Percentiles rank a stretch among this genome's conserved stretches.
Evolutionary conservation across 2,888 invertebrate species (phyloP).

Genomic region (Copidosoma aretas): DNA sequence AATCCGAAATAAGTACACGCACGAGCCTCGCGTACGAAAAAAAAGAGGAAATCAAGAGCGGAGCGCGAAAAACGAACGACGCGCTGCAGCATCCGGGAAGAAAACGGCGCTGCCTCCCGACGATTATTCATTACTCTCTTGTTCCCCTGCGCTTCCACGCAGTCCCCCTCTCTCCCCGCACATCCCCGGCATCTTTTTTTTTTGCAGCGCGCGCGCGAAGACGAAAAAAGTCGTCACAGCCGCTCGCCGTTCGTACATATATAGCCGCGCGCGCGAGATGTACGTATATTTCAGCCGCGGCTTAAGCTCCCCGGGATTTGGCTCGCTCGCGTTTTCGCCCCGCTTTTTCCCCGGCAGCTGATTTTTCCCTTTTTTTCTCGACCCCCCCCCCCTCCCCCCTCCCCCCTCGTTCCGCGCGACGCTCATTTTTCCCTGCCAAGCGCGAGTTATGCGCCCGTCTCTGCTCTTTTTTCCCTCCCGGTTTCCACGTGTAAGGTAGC

Average conservation of each 20-base stretch:
- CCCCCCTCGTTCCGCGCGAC: background rate
- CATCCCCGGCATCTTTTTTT: too few relatives aligned
- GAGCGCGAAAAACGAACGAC: constrained; percentile 28
- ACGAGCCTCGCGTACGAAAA: too few relatives aligned
- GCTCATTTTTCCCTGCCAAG: background rate
- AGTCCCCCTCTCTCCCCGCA: too few relatives aligned
- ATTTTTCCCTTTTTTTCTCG: constrained; percentile 22
- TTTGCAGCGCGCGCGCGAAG: constrained; percentile 1
- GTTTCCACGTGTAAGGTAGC: too few relatives aligned
- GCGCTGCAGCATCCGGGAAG: constrained; percentile 33
- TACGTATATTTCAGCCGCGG: constrained; percentile 51
- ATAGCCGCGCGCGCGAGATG: background rate
- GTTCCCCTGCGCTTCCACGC: background rate
- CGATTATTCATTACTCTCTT: constrained; percentile 29
- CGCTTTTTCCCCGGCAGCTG: too few relatives aligned
- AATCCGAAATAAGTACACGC: constrained; percentile 1
- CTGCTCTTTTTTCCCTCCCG: too few relatives aligned
- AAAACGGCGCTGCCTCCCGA: constrained; percentile 26
- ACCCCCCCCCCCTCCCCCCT: too few relatives aligned
- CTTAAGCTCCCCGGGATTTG: constrained; percentile 60
- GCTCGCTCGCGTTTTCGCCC: constrained; percentile 37
- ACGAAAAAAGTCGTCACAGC: constrained; percentile 51
- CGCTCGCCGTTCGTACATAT: constrained; percentile 39
- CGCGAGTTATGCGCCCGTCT: too few relatives aligned
- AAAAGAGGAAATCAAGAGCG: background rate